Percentiles rank a stretch among this genome's conserved stretches.
phyloP scores from a whole-genome alignment of 2,113 vertebrate genomes.

The Terrapene triunguis region DNA sequence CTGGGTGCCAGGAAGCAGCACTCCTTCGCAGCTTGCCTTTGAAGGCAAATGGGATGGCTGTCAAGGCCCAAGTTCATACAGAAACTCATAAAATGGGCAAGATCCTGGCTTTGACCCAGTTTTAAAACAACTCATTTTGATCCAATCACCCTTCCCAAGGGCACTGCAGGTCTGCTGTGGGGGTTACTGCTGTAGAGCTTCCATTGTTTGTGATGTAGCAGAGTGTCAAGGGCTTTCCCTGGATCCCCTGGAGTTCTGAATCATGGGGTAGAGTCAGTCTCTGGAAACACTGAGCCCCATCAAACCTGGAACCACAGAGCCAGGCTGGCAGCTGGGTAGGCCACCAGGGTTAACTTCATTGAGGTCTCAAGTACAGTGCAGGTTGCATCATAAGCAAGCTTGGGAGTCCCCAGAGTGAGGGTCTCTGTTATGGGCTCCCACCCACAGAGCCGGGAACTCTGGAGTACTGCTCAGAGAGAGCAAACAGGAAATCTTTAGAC shows the following conservation, averaged over 20 bases:
- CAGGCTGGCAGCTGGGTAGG: too few species aligned
- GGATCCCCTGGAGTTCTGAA: background rate
- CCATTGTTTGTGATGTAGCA: background rate
- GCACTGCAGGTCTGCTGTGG: background rate
- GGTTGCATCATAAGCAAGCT: background rate
- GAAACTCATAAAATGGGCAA: too few species aligned
- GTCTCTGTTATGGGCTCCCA: too few species aligned
- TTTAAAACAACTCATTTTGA: background rate
- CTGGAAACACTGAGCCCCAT: background rate
- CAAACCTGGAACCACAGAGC: too few species aligned
- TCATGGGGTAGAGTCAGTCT: background rate
- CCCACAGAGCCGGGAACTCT: background rate
- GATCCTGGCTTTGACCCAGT: background rate
- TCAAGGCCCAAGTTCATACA: background rate
- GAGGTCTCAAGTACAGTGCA: background rate
- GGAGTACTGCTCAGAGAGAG: background rate
- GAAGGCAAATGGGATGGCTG: background rate
- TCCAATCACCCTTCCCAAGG: background rate
- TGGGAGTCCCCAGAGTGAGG: background rate
- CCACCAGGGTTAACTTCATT: background rate
- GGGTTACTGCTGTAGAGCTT: background rate
- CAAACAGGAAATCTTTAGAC: background rate
- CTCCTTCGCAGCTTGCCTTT: background rate
- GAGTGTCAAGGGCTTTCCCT: too few species aligned
- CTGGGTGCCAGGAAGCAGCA: background rate